These are phyloP conservation scores for Clarias laeviceps DNA, from an alignment of 2,797 vertebrate genomes.

Conservation along the genomic window DNA sequence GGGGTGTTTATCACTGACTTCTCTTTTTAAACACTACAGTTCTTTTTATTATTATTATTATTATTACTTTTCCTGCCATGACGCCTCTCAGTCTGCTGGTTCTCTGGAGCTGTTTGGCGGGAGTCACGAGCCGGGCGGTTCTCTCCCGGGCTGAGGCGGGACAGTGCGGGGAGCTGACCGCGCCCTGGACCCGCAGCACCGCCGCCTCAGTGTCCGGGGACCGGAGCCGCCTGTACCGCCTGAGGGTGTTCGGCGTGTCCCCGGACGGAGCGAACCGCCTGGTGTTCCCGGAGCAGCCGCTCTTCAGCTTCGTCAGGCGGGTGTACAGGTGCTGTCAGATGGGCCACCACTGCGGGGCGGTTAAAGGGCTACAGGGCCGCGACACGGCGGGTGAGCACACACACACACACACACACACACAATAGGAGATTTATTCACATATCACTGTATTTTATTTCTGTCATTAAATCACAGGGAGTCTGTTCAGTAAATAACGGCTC, in stretches of 20 bases:
- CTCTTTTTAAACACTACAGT: neutral
- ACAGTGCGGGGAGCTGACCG: constrained; percentile 66
- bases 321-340: constrained; percentile 80
- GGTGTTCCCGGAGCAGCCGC: constrained; percentile 74
- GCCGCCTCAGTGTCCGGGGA: constrained; percentile 43
- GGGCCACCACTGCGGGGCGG: constrained; percentile 68
- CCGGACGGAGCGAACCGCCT: constrained; percentile 47
- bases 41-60: accelerated
- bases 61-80: neutral
- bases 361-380: constrained; percentile 79
- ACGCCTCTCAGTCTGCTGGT: neutral
- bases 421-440: neutral
- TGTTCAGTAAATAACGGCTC: neutral
- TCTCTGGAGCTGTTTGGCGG: neutral
- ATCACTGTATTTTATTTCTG: neutral
- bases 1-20: neutral
- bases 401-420: neutral
- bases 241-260: constrained; percentile 63
- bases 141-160: neutral
- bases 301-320: constrained; percentile 73
- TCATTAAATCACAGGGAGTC: no score
- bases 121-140: neutral
- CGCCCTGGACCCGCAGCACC: constrained; percentile 69
- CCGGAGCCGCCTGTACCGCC: constrained; percentile 57
- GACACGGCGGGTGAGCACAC: constrained; percentile 66